Percentiles rank a stretch among this genome's conserved stretches.
These are phyloP conservation scores for Thecocarcelia acutangulata DNA, from an alignment of 2,888 invertebrate species.

Conservation along the genomic window DNA sequence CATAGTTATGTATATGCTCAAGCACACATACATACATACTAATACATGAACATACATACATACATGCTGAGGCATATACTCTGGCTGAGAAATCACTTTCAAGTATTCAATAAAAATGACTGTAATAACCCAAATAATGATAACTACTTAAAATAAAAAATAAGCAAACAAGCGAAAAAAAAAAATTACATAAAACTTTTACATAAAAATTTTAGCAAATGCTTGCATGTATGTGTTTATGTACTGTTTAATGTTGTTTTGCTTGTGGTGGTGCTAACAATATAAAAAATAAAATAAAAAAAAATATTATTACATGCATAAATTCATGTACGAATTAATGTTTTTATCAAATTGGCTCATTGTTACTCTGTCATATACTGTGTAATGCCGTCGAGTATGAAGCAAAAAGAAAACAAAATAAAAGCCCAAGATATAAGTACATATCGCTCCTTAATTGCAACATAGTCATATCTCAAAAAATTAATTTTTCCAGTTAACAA, in stretches of 20 bases:
- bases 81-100: conserved; percentile 71
- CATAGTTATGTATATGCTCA: not conserved
- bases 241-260: not conserved
- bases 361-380: conserved; percentile 43
- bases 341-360: conserved; percentile 54
- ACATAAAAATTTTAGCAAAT: not conserved
- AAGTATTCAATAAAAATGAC: conserved; percentile 63
- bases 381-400: conserved; percentile 44
- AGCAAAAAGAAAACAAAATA: conserved; percentile 40
- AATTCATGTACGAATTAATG: conserved; percentile 50
- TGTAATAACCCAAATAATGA: conserved; percentile 68
- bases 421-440: conserved; percentile 17
- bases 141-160: conserved; percentile 63
- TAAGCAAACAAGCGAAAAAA: conserved; percentile 52
- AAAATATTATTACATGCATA: conserved; percentile 58
- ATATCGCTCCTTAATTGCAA: too few species aligned
- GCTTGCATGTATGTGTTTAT: not conserved
- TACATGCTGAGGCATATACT: not conserved
- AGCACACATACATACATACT: conserved; percentile 44
- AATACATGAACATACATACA: conserved; percentile 7
- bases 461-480: too few species aligned
- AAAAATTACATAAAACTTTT: conserved; percentile 25
- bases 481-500: too few species aligned
- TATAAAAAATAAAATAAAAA: conserved; percentile 26
- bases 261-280: not conserved